These are phyloP conservation scores for Cryptotermes secundus DNA, from an alignment of 1,140 invertebrate genomes.

Conservation along the genomic window DNA sequence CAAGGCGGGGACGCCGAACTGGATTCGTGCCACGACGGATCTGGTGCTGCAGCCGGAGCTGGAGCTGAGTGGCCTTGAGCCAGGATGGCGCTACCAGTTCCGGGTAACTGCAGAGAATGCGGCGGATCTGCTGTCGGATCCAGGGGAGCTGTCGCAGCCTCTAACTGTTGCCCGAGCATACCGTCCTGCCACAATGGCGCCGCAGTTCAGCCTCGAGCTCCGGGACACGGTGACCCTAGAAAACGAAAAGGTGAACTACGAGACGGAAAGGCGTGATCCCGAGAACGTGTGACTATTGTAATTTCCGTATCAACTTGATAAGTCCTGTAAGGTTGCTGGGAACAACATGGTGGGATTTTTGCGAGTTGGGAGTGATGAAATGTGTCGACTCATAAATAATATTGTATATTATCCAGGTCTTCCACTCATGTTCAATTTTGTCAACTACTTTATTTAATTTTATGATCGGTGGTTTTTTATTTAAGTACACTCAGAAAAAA, in stretches of 20 bases:
- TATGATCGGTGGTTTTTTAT: too few relatives aligned
- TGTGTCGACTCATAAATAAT: too few relatives aligned
- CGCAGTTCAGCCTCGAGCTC: constrained; percentile 66
- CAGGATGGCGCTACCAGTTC: constrained; percentile 87
- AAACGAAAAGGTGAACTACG: constrained; percentile 65
- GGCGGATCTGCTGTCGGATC: constrained; percentile 73
- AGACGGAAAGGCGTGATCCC: too few relatives aligned
- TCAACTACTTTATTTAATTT: too few relatives aligned
- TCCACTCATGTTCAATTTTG: too few relatives aligned
- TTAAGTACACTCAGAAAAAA: too few relatives aligned
- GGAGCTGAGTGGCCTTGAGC: constrained; percentile 73
- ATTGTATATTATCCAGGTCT: too few relatives aligned
- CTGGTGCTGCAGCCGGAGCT: constrained; percentile 69
- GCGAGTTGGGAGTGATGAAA: too few relatives aligned
- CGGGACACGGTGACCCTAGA: constrained; percentile 67
- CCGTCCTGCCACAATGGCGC: constrained; percentile 62
- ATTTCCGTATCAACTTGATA: too few relatives aligned
- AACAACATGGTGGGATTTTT: too few relatives aligned
- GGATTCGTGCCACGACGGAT: constrained; percentile 71
- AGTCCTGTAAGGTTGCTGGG: too few relatives aligned
- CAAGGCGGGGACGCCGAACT: constrained; percentile 70
- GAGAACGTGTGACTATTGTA: too few relatives aligned
- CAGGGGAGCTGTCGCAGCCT: constrained; percentile 74
- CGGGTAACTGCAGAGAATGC: constrained; percentile 84
- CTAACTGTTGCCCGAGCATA: constrained; percentile 69